phyloP scores from a whole-genome alignment of 2,888 invertebrate species.

The Drosophila gaucha region DNA sequence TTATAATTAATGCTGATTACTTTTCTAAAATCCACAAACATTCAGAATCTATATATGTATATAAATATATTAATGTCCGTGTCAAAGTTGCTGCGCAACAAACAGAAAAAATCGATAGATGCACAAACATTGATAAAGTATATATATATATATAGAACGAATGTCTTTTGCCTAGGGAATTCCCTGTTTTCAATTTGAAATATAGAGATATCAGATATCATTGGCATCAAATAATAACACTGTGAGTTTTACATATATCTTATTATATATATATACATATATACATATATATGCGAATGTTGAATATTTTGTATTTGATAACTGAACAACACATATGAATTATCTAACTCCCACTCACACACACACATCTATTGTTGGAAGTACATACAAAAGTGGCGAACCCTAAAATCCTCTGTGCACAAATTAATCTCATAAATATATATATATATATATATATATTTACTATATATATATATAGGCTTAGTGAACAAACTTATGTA shows the following conservation, averaged over 20 bases:
- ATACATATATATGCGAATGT: conserved; percentile 58
- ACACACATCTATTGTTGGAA: conserved; percentile 54
- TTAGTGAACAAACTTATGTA: conserved; percentile 49
- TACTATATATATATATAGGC: conserved; percentile 39
- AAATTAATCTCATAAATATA: conserved; percentile 60
- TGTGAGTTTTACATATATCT: conserved; percentile 46
- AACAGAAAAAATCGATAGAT: conserved; percentile 7
- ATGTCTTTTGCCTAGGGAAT: neutral
- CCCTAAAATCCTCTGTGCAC: conserved; percentile 39
- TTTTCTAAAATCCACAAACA: conserved; percentile 16
- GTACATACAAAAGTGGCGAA: conserved; percentile 9
- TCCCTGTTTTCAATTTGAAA: neutral
- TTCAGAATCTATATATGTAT: conserved; percentile 16
- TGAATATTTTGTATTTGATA: conserved; percentile 68
- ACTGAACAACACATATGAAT: conserved; percentile 70
- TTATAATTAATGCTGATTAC: conserved; percentile 29
- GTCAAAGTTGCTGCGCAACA: conserved; percentile 30
- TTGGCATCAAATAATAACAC: conserved; percentile 9
- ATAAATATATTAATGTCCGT: conserved; percentile 14
- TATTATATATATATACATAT: too few species aligned
- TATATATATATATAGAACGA: neutral
- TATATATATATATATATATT: conserved; percentile 29
- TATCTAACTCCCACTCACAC: conserved; percentile 30
- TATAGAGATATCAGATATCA: conserved; percentile 31
- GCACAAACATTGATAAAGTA: conserved; percentile 1